Conservation (phyloP, 1,140 invertebrate genomes). For the Drosophila simulans region DNA sequence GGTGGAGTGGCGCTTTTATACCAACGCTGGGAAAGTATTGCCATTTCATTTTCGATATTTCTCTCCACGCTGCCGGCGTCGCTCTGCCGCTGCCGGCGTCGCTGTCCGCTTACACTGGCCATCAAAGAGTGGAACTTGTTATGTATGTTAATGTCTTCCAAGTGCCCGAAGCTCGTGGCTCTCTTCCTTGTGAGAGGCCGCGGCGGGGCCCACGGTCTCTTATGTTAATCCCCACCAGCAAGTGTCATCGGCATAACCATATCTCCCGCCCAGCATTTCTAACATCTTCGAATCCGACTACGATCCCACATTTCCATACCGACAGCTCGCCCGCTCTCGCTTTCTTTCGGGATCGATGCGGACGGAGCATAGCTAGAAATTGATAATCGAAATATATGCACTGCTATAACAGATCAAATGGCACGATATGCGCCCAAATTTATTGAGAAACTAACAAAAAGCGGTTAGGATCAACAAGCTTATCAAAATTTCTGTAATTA, state of each 20-base stretch:
- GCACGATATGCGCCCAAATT: background rate
- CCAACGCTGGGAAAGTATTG: constrained; percentile 82
- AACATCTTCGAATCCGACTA: constrained; percentile 25
- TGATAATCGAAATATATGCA: constrained; percentile 8
- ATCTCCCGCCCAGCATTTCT: constrained; percentile 18
- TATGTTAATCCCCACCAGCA: constrained; percentile 51
- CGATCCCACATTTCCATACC: constrained; percentile 27
- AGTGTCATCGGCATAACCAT: constrained; percentile 30
- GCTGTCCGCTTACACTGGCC: constrained; percentile 41
- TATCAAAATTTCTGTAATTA: no score
- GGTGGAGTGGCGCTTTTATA: constrained; percentile 82
- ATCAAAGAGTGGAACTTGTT: constrained; percentile 51
- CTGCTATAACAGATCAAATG: constrained; percentile 4
- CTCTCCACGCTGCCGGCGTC: constrained; percentile 36
- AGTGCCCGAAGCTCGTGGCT: background rate
- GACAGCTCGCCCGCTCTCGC: constrained; percentile 61
- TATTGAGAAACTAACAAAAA: background rate
- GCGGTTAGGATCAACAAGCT: background rate
- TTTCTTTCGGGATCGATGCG: constrained; percentile 58
- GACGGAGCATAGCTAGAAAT: constrained; percentile 18
- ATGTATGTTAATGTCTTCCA: constrained; percentile 53
- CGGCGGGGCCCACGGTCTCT: constrained; percentile 3
- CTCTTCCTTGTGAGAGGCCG: constrained; percentile 53
- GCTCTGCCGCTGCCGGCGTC: background rate
- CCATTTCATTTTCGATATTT: constrained; percentile 83